A percentile compares a stretch with the other conserved stretches of the same genome.
Conservation (phyloP, 2,113 vertebrate genomes). For the Dinomys branickii region DNA sequence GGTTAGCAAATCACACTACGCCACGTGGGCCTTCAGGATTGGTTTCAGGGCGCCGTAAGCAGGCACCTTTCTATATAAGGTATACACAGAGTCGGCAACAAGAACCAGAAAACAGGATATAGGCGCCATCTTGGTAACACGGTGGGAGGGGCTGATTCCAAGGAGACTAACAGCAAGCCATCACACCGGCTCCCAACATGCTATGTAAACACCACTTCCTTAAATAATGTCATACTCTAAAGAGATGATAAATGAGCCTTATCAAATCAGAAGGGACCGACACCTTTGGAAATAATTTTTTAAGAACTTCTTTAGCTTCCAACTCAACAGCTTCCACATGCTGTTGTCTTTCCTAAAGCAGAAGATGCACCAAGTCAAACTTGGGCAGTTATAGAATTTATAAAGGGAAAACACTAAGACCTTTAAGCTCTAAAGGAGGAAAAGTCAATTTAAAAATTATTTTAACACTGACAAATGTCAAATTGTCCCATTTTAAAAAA, state of each 20-base stretch:
- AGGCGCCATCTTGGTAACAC: too few species aligned
- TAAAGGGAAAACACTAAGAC: neutral
- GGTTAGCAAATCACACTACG: too few species aligned
- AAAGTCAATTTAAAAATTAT: constrained; percentile 42
- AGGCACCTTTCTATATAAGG: too few species aligned
- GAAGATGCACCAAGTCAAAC: constrained; percentile 60
- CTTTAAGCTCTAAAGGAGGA: constrained; percentile 46
- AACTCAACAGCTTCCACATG: constrained; percentile 89
- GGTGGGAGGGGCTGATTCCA: too few species aligned
- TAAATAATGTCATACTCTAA: neutral
- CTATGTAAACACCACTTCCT: neutral
- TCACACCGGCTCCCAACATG: too few species aligned
- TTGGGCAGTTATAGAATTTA: neutral
- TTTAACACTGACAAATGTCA: constrained; percentile 60
- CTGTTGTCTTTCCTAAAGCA: constrained; percentile 91
- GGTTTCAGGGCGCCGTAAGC: too few species aligned
- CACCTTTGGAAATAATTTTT: constrained; percentile 94
- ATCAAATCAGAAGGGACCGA: constrained; percentile 91
- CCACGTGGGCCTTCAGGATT: too few species aligned
- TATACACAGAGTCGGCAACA: too few species aligned
- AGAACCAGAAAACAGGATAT: too few species aligned
- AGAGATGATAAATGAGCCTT: constrained; percentile 73
- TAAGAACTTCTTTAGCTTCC: constrained; percentile 91
- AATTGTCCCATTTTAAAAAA: constrained; percentile 31
- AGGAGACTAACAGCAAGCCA: too few species aligned